These are phyloP conservation scores for Phenacoccus solenopsis DNA, from an alignment of 1,140 invertebrate genomes.

Conservation along the genomic window DNA sequence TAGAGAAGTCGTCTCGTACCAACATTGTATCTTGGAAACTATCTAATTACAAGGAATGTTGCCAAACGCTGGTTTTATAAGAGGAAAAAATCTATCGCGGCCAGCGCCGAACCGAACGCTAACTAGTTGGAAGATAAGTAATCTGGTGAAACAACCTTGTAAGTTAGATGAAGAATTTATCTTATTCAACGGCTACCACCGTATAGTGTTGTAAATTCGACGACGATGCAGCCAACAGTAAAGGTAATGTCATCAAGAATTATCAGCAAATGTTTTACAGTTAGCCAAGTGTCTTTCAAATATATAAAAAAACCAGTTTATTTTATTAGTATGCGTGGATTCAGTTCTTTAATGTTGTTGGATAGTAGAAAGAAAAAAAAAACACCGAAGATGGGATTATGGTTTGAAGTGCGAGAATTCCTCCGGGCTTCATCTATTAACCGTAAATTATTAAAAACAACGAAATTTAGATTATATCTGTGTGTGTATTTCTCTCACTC, in stretches of 20 bases:
- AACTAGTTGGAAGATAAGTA: not conserved
- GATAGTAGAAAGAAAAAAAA: too few species aligned
- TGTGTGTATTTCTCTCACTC: not conserved
- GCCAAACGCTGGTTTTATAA: not conserved
- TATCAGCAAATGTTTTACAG: constrained; percentile 11
- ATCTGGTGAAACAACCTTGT: constrained; percentile 8
- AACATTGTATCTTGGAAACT: not conserved
- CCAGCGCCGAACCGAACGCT: not conserved
- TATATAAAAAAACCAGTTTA: not conserved
- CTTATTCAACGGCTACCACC: not conserved
- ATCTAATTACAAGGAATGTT: not conserved
- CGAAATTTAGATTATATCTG: not conserved
- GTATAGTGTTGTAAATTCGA: constrained; percentile 6
- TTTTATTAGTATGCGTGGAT: constrained; percentile 2
- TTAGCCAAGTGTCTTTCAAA: constrained; percentile 5
- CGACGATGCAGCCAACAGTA: not conserved
- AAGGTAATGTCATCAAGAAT: constrained; percentile 7
- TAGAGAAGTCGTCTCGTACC: too few species aligned
- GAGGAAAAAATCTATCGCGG: too few species aligned
- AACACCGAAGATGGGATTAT: constrained; percentile 4
- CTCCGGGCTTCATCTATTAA: constrained; percentile 11
- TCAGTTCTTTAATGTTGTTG: not conserved
- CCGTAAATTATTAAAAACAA: constrained; percentile 11
- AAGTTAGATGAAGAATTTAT: constrained; percentile 6
- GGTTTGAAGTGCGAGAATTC: constrained; percentile 6